Conservation (phyloP, 2,113 vertebrate genomes). For the Corythoichthys haematopterus region DNA sequence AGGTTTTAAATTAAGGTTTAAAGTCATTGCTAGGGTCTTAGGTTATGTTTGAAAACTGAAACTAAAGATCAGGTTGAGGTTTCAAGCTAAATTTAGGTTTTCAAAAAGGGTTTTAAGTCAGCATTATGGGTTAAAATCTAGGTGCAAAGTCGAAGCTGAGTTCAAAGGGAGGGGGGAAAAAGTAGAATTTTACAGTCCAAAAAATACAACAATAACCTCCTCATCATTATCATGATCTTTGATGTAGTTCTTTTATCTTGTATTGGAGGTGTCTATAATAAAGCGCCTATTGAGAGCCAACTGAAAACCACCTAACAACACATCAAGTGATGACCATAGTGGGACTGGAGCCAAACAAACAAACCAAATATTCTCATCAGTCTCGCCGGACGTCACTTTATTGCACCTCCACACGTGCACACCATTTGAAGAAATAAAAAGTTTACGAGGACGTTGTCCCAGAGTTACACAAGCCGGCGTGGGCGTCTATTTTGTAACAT, state of each 20-base stretch:
- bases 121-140: neutral
- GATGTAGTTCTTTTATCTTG: neutral
- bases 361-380: neutral
- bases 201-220: too few relatives aligned
- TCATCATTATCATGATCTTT: neutral
- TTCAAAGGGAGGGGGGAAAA: neutral
- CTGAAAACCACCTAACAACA: neutral
- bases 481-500: constrained; percentile 73
- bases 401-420: constrained; percentile 33
- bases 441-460: constrained; percentile 2
- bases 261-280: neutral
- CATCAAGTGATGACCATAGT: neutral
- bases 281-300: neutral
- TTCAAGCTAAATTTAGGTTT: neutral
- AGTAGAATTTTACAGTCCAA: too few relatives aligned
- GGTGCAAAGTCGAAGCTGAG: neutral
- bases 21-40: too few relatives aligned
- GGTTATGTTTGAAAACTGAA: too few relatives aligned
- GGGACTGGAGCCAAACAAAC: constrained; percentile 1
- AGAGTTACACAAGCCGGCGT: constrained; percentile 70
- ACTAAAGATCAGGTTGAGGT: neutral
- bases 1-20: too few relatives aligned
- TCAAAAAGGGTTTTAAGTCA: neutral
- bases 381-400: constrained; percentile 8
- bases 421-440: neutral